phyloP scores from a whole-genome alignment of 2,888 invertebrate species.

The Apotomis betuletana region DNA sequence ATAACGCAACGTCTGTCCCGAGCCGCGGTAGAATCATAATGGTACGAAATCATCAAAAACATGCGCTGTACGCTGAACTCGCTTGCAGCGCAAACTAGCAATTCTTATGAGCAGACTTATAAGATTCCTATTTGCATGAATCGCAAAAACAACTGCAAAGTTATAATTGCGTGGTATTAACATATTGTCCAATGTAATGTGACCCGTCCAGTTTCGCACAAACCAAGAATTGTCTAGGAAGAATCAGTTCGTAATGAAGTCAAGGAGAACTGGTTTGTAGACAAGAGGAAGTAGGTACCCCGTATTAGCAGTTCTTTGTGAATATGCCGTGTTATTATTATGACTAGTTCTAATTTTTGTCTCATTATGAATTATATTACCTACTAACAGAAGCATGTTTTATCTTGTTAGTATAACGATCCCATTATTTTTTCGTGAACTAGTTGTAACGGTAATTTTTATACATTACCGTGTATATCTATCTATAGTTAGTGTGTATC shows the following conservation, averaged over 20 bases:
- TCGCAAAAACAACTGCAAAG: constrained; percentile 9
- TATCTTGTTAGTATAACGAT: neutral
- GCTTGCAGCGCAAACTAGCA: neutral
- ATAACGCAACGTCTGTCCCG: constrained; percentile 22
- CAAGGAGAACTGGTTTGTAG: constrained; percentile 13
- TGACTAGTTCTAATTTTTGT: constrained; percentile 11
- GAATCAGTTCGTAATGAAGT: constrained; percentile 1
- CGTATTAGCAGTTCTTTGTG: constrained; percentile 7
- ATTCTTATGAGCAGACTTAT: neutral
- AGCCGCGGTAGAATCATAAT: constrained; percentile 26
- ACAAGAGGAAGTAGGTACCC: constrained; percentile 23
- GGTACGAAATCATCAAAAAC: constrained; percentile 36
- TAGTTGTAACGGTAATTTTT: neutral
- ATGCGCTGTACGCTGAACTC: constrained; percentile 7
- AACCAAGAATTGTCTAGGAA: neutral
- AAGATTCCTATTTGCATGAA: constrained; percentile 24
- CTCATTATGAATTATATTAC: constrained; percentile 5
- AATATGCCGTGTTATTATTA: constrained; percentile 1
- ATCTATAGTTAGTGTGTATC: no score
- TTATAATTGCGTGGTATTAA: neutral
- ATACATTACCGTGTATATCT: neutral
- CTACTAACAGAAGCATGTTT: neutral
- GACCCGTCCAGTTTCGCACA: constrained; percentile 27
- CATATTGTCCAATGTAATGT: constrained; percentile 7
- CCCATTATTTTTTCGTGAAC: neutral